Evolutionary conservation across 2,113 vertebrate genomes (phyloP), one percentile per base, ranked within the genome.

Genomic region (Capreolus pygargus): DNA sequence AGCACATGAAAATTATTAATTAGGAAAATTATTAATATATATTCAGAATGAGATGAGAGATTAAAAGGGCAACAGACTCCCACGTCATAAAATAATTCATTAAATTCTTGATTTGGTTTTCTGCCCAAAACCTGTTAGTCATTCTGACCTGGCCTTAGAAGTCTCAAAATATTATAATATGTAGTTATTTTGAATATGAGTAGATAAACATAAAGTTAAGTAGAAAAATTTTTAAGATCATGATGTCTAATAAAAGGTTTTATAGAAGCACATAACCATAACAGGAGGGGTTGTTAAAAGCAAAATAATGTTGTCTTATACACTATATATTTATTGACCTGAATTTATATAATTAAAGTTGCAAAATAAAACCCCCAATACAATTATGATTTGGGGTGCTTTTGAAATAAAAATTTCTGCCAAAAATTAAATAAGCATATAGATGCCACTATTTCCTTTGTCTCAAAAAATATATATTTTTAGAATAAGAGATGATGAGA

Each of bases 371-470:
- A 61, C 17, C 15, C 27, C 91, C 13, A 30, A 58, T 61, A 15
- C 91, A 74, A 93, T 86, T 89, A 94, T 89, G n/a, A 82, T 91
- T 83, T 70, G 5, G 16, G 61, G 47, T 28, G 19, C 54, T 85
- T 97, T 93, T 58, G 91, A 57, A 78, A 70, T 83, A 87, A 94
- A 19, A 78, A 82, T 85, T 54, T 81, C n/a, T 95, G 54, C 9
- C 54, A n/a, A 64, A 94, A 78, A 52, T 70, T 83, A 61, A 78
- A 11, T 92, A 89, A 96, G 16, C 28, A 83, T 94, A 3, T 86
- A 61, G 43, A 50, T 1, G 74, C 1, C 54, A 70, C 25, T 88
- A 17, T 91, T 83, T 70, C 30, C 21, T 89, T 96, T 86, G 54
- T 57, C 16, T 60, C 16, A 50, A 45, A 86, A 70, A 79, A 85